Evolutionary conservation across 2,797 vertebrate species (phyloP).

Genomic region (Lophius americanus): DNA sequence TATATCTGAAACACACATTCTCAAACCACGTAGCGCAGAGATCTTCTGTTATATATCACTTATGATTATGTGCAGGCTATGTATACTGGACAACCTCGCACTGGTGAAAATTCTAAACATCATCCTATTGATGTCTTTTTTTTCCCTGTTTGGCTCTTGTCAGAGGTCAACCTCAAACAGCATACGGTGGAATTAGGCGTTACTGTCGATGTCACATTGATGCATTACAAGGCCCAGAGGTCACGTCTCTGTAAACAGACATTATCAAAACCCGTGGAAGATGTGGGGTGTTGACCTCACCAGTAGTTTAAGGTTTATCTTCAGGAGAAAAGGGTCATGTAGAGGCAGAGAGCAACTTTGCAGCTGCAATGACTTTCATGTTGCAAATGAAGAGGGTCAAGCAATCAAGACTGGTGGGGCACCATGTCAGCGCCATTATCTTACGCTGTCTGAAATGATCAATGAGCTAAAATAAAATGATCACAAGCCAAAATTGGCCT

Average conservation of each 20-base stretch:
- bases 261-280: conserved; percentile 99
- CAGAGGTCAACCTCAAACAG: conserved; percentile 87
- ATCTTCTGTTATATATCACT: conserved; percentile 57
- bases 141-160: conserved; percentile 80
- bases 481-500: conserved; percentile 92
- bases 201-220: conserved; percentile 96
- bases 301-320: conserved; percentile 83
- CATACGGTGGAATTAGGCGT: conserved; percentile 90
- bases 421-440: conserved; percentile 88
- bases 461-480: conserved; percentile 91
- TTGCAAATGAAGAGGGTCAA: conserved; percentile 94
- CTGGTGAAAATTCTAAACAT: conserved; percentile 73
- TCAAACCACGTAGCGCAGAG: conserved; percentile 28
- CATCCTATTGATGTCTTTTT: conserved; percentile 84
- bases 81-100: conserved; percentile 60
- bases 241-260: conserved; percentile 98
- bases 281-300: conserved; percentile 89
- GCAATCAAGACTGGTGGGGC: conserved; percentile 88
- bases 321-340: conserved; percentile 74
- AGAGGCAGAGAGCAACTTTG: conserved; percentile 69
- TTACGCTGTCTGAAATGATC: conserved; percentile 91
- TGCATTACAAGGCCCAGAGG: conserved; percentile 94
- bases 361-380: conserved; percentile 84
- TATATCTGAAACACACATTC: conserved; percentile 55
- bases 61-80: conserved; percentile 65